phyloP scores from a whole-genome alignment of 2,888 invertebrate species.

The Cantharis lateralis region DNA sequence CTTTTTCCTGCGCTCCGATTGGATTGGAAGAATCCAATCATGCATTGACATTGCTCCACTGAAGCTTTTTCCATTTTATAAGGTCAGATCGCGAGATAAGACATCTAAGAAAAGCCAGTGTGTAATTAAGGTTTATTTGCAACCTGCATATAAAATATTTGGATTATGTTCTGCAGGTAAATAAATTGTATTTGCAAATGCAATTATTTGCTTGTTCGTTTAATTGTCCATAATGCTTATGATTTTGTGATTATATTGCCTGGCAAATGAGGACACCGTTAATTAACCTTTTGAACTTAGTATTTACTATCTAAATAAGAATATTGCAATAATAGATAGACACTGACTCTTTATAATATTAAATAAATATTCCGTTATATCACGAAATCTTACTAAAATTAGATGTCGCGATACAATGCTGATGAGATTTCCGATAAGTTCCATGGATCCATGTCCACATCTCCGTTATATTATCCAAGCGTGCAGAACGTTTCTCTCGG shows the following conservation, averaged over 20 bases:
- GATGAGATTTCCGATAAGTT: conserved; percentile 41
- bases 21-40: too few relatives aligned
- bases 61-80: neutral
- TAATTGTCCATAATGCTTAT: conserved; percentile 35
- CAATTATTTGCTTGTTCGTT: conserved; percentile 7
- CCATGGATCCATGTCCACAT: conserved; percentile 33
- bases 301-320: conserved; percentile 38
- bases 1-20: neutral
- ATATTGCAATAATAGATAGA: conserved; percentile 27
- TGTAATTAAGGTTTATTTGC: neutral
- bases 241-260: conserved; percentile 36
- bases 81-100: neutral
- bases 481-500: conserved; percentile 27
- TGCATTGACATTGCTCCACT: neutral
- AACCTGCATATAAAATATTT: neutral
- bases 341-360: conserved; percentile 29
- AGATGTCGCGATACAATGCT: conserved; percentile 42
- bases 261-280: conserved; percentile 40
- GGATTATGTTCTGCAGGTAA: neutral
- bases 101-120: neutral
- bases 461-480: conserved; percentile 34
- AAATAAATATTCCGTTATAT: conserved; percentile 42
- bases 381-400: conserved; percentile 45
- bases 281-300: conserved; percentile 44
- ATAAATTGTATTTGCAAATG: conserved; percentile 13